These are phyloP conservation scores for Ischnus inquisitorius DNA, from an alignment of 2,888 invertebrate genomes.

Conservation along the genomic window DNA sequence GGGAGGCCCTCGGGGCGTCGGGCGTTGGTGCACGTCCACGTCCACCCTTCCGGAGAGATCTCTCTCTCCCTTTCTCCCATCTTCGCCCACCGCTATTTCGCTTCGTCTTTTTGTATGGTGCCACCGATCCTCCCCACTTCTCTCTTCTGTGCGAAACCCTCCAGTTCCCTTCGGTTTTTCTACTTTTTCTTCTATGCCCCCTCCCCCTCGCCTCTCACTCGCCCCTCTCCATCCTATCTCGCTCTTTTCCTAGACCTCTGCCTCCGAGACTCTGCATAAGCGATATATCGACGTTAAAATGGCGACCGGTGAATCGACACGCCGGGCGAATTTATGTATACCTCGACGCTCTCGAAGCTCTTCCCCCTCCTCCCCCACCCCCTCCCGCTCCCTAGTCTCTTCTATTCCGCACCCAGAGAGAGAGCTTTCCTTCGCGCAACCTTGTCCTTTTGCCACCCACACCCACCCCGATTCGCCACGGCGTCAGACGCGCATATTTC, in stretches of 20 bases:
- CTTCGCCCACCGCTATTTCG: background rate
- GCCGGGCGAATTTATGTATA: conserved; percentile 56
- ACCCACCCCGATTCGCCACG: conserved; percentile 18
- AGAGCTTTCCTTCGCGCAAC: conserved; percentile 21
- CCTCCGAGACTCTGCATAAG: conserved; percentile 63
- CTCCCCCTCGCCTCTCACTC: background rate
- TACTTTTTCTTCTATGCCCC: conserved; percentile 12
- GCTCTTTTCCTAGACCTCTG: conserved; percentile 46
- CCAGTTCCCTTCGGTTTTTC: conserved; percentile 38
- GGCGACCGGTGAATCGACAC: conserved; percentile 65
- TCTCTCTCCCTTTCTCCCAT: conserved; percentile 37
- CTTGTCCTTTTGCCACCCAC: conserved; percentile 9
- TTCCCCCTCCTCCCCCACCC: background rate
- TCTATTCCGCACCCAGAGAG: conserved; percentile 35
- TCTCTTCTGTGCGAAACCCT: conserved; percentile 46
- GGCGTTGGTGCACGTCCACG: conserved; percentile 50
- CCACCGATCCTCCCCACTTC: conserved; percentile 36
- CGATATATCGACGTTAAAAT: conserved; percentile 63
- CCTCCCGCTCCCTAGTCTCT: background rate
- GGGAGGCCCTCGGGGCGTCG: conserved; percentile 58
- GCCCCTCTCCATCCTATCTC: conserved; percentile 17
- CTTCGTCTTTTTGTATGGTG: conserved; percentile 47
- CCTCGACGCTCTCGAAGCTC: conserved; percentile 55
- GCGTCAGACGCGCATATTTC: conserved; percentile 53
- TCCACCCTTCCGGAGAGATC: conserved; percentile 65